Evolutionary conservation across 2,888 invertebrate genomes (phyloP).

Genomic region (Patella depressa): DNA sequence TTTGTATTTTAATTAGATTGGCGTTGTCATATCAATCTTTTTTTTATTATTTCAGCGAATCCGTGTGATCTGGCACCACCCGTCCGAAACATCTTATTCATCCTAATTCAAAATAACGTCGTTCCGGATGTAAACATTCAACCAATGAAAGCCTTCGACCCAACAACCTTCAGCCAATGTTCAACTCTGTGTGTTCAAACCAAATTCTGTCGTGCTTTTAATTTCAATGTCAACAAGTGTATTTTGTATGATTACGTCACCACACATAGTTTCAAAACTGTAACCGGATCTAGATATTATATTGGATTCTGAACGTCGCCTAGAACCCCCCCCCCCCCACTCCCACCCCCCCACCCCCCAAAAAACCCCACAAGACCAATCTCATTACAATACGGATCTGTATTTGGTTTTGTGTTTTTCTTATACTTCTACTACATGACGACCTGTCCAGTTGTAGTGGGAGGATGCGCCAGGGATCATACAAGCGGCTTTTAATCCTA

Average conservation of each 20-base stretch:
- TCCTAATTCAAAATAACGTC: neutral
- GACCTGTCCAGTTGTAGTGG: no score
- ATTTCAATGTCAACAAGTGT: neutral
- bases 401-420: no score
- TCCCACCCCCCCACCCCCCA: no score
- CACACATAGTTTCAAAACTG: neutral
- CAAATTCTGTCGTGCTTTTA: neutral
- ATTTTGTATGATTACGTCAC: neutral
- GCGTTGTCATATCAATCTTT: no score
- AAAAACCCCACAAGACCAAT: no score
- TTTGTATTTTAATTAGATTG: no score
- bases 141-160: neutral
- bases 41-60: neutral
- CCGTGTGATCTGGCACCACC: neutral
- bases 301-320: no score
- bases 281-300: neutral
- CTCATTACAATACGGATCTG: no score
- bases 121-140: neutral
- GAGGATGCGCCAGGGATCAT: no score
- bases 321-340: no score
- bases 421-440: no score
- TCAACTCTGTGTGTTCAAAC: neutral
- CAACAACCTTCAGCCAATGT: neutral
- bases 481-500: no score
- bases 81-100: neutral